A percentile compares a stretch with the other conserved stretches of the same genome.
phyloP scores from a whole-genome alignment of 2,113 vertebrate genomes.

The Cettia cetti region DNA sequence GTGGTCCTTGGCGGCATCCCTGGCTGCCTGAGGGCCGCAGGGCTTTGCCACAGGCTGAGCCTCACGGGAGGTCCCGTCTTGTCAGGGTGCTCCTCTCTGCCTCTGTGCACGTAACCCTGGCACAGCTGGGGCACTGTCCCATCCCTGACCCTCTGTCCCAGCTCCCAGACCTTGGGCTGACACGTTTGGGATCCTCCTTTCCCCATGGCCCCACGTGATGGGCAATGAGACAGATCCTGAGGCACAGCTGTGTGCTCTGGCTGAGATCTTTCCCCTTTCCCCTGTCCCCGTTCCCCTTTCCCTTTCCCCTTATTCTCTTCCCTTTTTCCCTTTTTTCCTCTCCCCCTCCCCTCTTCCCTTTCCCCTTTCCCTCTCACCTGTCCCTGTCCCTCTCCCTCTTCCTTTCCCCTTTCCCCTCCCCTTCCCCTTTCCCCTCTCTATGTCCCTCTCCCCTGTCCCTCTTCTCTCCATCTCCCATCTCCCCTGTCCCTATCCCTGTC shows the following conservation, averaged over 20 bases:
- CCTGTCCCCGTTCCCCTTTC: too few species aligned
- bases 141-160: accelerated
- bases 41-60: background rate
- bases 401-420: accelerated
- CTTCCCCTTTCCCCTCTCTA: accelerated
- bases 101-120: accelerated
- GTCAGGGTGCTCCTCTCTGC: background rate
- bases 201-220: accelerated
- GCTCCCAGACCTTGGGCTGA: background rate
- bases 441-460: too few species aligned
- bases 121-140: accelerated
- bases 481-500: too few species aligned
- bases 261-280: background rate
- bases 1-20: accelerated
- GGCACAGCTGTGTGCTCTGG: accelerated
- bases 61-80: accelerated
- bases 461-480: too few species aligned
- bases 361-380: accelerated
- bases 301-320: too few species aligned
- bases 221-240: background rate
- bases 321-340: too few species aligned
- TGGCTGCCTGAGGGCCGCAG: accelerated
- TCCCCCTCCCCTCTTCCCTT: too few species aligned
- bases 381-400: too few species aligned
- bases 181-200: background rate